Evolutionary conservation across 2,113 vertebrate genomes (phyloP).

Genomic region (Manacus vitellinus): DNA sequence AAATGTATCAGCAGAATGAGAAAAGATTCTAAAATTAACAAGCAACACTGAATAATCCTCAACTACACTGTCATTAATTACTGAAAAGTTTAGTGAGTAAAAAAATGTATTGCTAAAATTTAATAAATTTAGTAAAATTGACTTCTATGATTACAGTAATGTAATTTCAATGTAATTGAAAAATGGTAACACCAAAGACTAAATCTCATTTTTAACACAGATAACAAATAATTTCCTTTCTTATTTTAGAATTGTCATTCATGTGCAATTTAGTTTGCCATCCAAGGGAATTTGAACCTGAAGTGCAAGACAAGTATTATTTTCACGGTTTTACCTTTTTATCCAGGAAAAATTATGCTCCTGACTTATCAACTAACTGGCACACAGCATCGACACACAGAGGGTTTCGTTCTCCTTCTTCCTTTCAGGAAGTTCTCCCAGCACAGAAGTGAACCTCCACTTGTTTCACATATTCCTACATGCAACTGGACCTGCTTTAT

Average conservation of each 20-base stretch:
- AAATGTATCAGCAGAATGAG: background rate
- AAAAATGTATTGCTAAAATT: background rate
- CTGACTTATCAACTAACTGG: background rate
- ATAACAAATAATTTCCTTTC: background rate
- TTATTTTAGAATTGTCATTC: background rate
- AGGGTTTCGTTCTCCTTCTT: background rate
- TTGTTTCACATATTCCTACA: background rate
- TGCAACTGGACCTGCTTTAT: background rate
- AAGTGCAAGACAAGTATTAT: background rate
- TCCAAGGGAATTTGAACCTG: background rate
- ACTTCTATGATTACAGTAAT: background rate
- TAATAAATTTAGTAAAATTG: background rate
- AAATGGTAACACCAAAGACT: background rate
- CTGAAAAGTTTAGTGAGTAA: background rate
- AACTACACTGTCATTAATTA: background rate
- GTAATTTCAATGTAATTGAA: background rate
- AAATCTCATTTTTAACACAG: background rate
- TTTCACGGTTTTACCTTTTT: background rate
- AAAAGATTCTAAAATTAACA: background rate
- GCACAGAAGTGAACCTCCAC: background rate
- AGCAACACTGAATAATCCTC: background rate
- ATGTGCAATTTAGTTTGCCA: background rate
- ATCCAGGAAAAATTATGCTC: background rate
- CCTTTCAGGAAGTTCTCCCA: background rate
- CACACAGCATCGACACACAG: fast-evolving